Evolutionary conservation across 2,888 invertebrate species (phyloP).

Genomic region (Chouioia cunea): DNA sequence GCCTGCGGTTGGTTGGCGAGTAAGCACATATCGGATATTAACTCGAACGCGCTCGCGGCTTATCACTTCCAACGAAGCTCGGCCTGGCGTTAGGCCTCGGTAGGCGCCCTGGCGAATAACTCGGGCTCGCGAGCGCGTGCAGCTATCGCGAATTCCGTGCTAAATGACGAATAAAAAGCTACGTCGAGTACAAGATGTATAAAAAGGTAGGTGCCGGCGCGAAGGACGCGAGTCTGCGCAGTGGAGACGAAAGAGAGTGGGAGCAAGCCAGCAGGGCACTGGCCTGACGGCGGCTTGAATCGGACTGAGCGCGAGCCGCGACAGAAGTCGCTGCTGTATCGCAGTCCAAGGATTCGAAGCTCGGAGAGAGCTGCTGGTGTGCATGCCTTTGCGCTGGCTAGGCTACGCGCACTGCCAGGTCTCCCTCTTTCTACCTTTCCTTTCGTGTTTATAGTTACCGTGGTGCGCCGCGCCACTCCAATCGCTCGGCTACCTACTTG

Average conservation of each 20-base stretch:
- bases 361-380: constrained; percentile 48
- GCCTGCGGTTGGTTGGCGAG: neutral
- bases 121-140: neutral
- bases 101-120: too few species aligned
- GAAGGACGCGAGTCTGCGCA: constrained; percentile 1
- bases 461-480: too few species aligned
- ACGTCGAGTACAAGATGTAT: neutral
- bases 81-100: too few species aligned
- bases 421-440: constrained; percentile 18
- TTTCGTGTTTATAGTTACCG: neutral
- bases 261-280: constrained; percentile 51
- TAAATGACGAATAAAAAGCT: neutral
- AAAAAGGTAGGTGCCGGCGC: neutral
- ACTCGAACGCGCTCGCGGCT: neutral
- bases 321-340: constrained; percentile 46
- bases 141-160: neutral
- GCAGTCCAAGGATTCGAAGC: constrained; percentile 56
- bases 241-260: neutral
- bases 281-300: constrained; percentile 54
- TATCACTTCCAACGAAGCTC: neutral
- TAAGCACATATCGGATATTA: neutral
- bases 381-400: constrained; percentile 44
- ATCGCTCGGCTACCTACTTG: constrained; percentile 13
- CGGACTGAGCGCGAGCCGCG: constrained; percentile 56
- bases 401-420: constrained; percentile 16